Evolutionary conservation across 2,113 vertebrate species (phyloP), one percentile per base, ranked within the genome.

Genomic region (Pangasianodon hypophthalmus): DNA sequence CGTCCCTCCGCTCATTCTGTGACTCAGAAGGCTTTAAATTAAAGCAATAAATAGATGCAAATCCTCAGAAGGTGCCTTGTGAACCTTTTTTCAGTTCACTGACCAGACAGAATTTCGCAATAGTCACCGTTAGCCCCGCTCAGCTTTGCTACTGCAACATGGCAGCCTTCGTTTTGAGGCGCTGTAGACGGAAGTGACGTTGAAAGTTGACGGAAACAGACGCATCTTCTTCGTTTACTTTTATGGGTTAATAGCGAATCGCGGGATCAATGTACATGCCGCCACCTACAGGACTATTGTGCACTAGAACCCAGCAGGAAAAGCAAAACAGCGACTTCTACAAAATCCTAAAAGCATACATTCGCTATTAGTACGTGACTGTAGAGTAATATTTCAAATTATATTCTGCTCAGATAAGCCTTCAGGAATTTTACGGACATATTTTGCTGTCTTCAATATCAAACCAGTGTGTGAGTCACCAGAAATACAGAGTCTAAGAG

Each of bases 1-100:
- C 89, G 95, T 97, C 88, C 96, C 97, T 89, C 95, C 95, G 56
- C 96, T 97, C 97, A 96, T 96, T 93, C 92, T 95, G 91, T 29
- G 0, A 80, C 62, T 44, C 62, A 21, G 41, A 16, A 69, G 11
- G 77, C n/a, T 44, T 60, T 32, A 6, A 52, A 18, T 0, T 11
- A 67, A 44, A 67, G 37, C 3, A 21, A 46, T 29, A 82, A 9
- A 86, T 14, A 44, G 5, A 1, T 1, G 0, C 0, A 37, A 29
- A 52, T 32, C 41, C 79, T 86, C 13, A 0, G 4, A 13, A 60
- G 37, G 32, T 44, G 8, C 7, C 52, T 37, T 14, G 1, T 19
- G 41, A 46, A 58, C 8, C 9, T n/a, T 1, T 7, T 16, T 41
- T 11, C 21, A 75, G 26, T 84, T 87, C 56, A 44, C 62, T 56